Evolutionary conservation across 1,140 invertebrate genomes (phyloP).

Genomic region (fruit fly (Drosophila melanogaster)): DNA sequence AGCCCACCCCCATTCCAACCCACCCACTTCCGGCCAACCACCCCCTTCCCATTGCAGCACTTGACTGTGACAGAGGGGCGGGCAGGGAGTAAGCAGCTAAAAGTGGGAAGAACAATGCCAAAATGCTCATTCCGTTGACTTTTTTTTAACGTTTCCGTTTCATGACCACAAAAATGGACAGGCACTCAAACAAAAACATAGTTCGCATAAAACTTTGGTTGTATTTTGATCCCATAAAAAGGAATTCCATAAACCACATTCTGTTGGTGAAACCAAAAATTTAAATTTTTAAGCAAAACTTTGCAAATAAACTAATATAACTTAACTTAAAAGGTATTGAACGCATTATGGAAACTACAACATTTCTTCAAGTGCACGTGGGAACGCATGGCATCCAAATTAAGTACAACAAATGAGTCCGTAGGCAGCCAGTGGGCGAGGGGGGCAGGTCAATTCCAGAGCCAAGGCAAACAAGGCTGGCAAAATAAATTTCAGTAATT

Average conservation of each 20-base stretch:
- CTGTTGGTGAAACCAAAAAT: neutral
- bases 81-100: neutral
- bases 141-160: constrained; percentile 52
- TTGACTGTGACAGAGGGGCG: constrained; percentile 21
- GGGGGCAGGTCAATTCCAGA: constrained; percentile 27
- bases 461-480: constrained; percentile 62
- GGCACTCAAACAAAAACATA: constrained; percentile 9
- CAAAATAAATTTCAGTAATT: constrained; percentile 82
- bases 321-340: neutral
- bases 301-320: no score
- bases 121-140: constrained; percentile 63
- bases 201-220: neutral
- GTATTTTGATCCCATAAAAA: neutral
- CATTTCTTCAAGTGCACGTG: constrained; percentile 12
- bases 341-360: no score
- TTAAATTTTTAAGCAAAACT: neutral
- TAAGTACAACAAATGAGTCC: constrained; percentile 81
- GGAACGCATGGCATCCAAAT: constrained; percentile 55
- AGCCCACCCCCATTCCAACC: constrained; percentile 34
- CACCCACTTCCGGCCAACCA: neutral
- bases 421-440: constrained; percentile 34
- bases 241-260: neutral
- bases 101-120: constrained; percentile 43
- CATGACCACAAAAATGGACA: constrained; percentile 50
- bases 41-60: constrained; percentile 9